Evolutionary conservation across 1,140 invertebrate genomes (phyloP).

Genomic region (Sminthurides bifidus): DNA sequence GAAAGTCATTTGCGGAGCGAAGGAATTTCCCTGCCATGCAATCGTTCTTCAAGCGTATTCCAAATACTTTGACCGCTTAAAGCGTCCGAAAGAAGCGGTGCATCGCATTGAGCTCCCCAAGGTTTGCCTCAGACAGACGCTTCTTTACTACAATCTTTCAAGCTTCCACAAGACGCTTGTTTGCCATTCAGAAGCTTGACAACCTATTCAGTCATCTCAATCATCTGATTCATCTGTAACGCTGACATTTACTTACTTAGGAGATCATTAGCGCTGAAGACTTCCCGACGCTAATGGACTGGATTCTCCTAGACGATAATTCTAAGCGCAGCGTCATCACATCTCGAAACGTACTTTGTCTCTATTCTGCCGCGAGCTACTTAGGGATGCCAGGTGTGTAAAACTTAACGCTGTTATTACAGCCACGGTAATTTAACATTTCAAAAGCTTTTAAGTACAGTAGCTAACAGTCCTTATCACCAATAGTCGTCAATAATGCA

Average conservation of each 20-base stretch:
- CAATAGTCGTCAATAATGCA: not conserved
- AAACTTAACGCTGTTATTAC: not conserved
- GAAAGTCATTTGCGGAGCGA: slow-evolving; percentile 11
- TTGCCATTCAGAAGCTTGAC: not conserved
- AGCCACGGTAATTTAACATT: not conserved
- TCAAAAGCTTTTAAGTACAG: not conserved
- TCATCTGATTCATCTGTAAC: not conserved
- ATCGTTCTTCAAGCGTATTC: slow-evolving; percentile 21
- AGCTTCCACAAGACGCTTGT: not conserved
- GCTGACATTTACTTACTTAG: not conserved
- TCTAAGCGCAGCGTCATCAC: slow-evolving; percentile 5
- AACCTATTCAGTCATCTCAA: not conserved
- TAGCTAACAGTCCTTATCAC: not conserved
- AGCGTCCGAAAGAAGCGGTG: slow-evolving; percentile 5
- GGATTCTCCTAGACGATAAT: slow-evolving; percentile 15
- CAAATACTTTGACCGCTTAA: slow-evolving; percentile 14
- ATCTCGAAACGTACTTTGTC: slow-evolving; percentile 9
- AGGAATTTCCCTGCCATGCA: slow-evolving; percentile 23
- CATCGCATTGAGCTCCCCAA: slow-evolving; percentile 3
- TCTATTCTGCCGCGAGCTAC: slow-evolving; percentile 13
- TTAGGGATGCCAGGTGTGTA: slow-evolving; percentile 11
- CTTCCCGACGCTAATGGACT: slow-evolving; percentile 21
- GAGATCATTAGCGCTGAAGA: not conserved
- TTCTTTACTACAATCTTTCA: not conserved
- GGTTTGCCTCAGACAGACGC: not conserved